Conservation (phyloP, 2,888 invertebrate species). For the Camponotus fellah region DNA sequence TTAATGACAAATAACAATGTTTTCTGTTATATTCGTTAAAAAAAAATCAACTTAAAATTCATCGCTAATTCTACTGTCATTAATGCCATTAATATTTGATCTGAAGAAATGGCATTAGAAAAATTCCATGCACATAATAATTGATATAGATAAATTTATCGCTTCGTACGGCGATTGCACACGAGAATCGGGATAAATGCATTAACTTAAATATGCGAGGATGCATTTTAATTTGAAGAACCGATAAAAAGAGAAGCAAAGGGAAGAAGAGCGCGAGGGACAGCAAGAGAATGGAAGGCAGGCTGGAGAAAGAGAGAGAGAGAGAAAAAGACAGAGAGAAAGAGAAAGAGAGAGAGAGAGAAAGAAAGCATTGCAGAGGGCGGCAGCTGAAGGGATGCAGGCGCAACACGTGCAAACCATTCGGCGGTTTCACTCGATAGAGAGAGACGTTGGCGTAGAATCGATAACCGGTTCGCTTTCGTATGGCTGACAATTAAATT, state of each 20-base stretch:
- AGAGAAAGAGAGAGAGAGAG: background rate
- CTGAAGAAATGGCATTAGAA: background rate
- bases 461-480: constrained; percentile 69
- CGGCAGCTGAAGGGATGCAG: constrained; percentile 42
- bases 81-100: constrained; percentile 34
- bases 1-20: background rate
- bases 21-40: background rate
- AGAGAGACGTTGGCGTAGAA: constrained; percentile 65
- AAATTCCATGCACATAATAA: constrained; percentile 12
- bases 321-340: background rate
- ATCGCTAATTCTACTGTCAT: background rate
- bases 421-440: constrained; percentile 40
- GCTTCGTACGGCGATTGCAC: background rate
- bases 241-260: constrained; percentile 17
- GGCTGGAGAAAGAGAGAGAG: background rate
- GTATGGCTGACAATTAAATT: constrained; percentile 72
- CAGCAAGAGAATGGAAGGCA: background rate
- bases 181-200: constrained; percentile 30
- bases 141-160: constrained; percentile 32
- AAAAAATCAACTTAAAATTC: constrained; percentile 18
- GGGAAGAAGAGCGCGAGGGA: background rate
- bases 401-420: constrained; percentile 55
- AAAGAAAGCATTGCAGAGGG: constrained; percentile 27
- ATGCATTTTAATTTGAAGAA: constrained; percentile 48
- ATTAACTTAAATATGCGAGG: constrained; percentile 44